These are phyloP conservation scores for Erethizon dorsatum DNA, from an alignment of 2,797 vertebrate genomes.

Conservation along the genomic window DNA sequence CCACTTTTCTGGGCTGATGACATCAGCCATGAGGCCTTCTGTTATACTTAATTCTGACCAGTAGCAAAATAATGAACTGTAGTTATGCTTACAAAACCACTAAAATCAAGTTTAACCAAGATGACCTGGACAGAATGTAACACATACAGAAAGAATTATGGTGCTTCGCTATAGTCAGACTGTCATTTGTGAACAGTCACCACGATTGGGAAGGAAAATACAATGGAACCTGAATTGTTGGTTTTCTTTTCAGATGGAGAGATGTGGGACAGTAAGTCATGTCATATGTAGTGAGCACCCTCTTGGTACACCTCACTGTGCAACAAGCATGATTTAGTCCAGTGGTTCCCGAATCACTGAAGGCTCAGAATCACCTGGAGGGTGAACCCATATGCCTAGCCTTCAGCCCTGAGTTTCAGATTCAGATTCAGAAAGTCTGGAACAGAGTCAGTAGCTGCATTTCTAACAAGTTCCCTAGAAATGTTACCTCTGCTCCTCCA, in stretches of 20 bases:
- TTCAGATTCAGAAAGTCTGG: neutral
- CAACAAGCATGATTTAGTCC: neutral
- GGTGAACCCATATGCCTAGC: no score
- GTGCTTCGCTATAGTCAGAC: neutral
- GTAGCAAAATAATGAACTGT: constrained; percentile 20
- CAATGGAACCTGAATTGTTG: neutral
- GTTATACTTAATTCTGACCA: neutral
- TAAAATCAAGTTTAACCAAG: neutral
- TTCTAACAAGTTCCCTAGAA: neutral
- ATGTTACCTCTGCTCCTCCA: neutral
- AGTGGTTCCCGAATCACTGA: neutral
- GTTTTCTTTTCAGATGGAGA: neutral
- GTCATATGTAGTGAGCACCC: neutral
- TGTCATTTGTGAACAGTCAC: neutral
- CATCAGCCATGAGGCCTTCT: neutral
- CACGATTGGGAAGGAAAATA: neutral
- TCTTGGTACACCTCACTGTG: neutral
- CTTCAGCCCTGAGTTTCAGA: neutral
- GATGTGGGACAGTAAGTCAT: neutral
- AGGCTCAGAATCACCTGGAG: neutral
- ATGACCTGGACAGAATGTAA: neutral
- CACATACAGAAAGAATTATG: neutral
- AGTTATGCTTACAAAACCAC: neutral
- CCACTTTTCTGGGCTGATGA: neutral
- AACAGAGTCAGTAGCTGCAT: accelerated